These are phyloP conservation scores for Papilio machaon DNA, from an alignment of 1,140 invertebrate species.

Conservation along the genomic window DNA sequence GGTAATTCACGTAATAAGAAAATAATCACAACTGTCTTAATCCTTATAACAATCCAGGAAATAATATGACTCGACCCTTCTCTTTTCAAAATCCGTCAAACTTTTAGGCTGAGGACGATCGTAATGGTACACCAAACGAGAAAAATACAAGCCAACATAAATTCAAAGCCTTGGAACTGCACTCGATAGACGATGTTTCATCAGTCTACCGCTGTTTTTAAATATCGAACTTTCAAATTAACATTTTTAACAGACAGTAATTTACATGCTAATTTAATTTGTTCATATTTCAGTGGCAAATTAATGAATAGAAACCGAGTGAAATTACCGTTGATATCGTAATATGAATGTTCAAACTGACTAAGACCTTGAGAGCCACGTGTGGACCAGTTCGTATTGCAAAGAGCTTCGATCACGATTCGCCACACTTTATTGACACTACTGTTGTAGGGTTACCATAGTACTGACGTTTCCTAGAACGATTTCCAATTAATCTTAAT, in stretches of 20 bases:
- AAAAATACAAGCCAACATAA: too few species aligned
- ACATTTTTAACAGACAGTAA: background rate
- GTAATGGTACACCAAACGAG: too few species aligned
- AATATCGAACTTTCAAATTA: background rate
- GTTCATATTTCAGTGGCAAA: background rate
- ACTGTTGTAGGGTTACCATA: conserved; percentile 4
- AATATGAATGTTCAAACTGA: background rate
- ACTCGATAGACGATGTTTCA: background rate
- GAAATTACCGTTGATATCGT: conserved; percentile 13
- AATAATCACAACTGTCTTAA: background rate
- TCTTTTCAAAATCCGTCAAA: too few species aligned
- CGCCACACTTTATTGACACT: conserved; percentile 48
- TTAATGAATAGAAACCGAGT: conserved; percentile 23
- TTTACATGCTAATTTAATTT: background rate
- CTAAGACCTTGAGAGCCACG: conserved; percentile 37
- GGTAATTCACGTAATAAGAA: conserved; percentile 16
- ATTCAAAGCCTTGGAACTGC: background rate
- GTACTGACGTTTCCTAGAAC: background rate
- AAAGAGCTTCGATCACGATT: conserved; percentile 47
- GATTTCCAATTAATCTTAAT: background rate
- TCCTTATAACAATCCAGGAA: too few species aligned
- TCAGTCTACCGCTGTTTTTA: background rate
- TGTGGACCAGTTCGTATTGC: conserved; percentile 48
- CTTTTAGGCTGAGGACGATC: too few species aligned
- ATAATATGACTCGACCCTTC: too few species aligned